Evolutionary conservation across 1,140 invertebrate species (phyloP), one percentile per base, ranked within the genome.

Genomic region (Lasioglossum albipes): DNA sequence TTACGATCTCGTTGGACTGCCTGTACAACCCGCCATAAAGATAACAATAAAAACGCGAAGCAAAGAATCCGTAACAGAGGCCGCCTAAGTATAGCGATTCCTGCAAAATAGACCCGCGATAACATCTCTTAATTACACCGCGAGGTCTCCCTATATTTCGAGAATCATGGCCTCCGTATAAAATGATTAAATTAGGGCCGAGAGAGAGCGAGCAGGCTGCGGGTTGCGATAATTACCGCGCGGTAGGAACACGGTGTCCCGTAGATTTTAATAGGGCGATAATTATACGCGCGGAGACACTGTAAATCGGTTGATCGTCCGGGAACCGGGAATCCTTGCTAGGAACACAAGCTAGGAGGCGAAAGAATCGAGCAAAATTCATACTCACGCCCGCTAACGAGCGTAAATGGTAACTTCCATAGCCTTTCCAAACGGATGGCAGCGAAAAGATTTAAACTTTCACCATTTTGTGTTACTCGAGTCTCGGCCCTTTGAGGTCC

Each of bases 181-280:
- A 31, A 31, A 64, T 64, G 12, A 31, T 64, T 31, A 64, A 64
- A 64, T 64, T 64, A 64, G 61, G 77, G 74, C 71, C 67, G 9
- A 3, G 45, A 49, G 45, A 49, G 42, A 13, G 52, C 52, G 16
- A 16, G 52, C 52, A 1, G 61, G 9, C n/a, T 31, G 52, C 61
- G 42, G 45, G 49, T 80, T 31, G 61, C 52, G 49, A 73, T 87
- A 87, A 87, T 87, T 87, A 85, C 20, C 45, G 49, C 75, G 27
- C 73, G 62, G 80, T 36, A 61, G 57, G 73, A 36, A 59, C 68
- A 72, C 36, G 49, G 52, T 61, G 71, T 36, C 76, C 82, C 74
- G 54, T 52, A 41, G 71, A 52, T 52, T 77, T 65, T 71, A 73
- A 70, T 62, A 81, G 59, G 52, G 61, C n/a, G 27, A 79, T 87